These are phyloP conservation scores for Melangyna quadrimaculata DNA, from an alignment of 2,888 invertebrate species.

Conservation along the genomic window DNA sequence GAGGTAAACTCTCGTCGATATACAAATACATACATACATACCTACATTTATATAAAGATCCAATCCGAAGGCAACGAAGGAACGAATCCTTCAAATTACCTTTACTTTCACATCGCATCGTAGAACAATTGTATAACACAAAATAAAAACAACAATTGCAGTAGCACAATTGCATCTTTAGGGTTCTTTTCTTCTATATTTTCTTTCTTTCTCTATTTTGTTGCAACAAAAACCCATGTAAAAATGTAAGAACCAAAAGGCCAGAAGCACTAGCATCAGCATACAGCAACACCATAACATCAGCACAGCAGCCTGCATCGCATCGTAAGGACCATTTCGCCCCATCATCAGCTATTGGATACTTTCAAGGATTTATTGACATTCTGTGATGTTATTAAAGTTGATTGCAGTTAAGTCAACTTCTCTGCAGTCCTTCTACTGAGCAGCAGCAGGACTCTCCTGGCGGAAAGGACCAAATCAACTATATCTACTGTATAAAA, in stretches of 20 bases:
- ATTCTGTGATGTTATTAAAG: conserved; percentile 77
- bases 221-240: conserved; percentile 22
- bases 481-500: conserved; percentile 21
- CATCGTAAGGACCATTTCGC: conserved; percentile 59
- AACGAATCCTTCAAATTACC: conserved; percentile 61
- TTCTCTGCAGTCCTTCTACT: conserved; percentile 68
- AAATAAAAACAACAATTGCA: conserved; percentile 56
- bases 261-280: conserved; percentile 1
- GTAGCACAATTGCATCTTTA: conserved; percentile 51
- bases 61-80: conserved; percentile 11
- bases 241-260: conserved; percentile 6
- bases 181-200: background rate
- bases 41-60: background rate
- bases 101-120: conserved; percentile 45
- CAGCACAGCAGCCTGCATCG: conserved; percentile 28
- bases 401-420: conserved; percentile 71
- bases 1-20: background rate
- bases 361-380: conserved; percentile 78
- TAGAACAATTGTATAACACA: conserved; percentile 35
- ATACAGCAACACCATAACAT: background rate
- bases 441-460: conserved; percentile 46
- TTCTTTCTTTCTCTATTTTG: background rate
- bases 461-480: conserved; percentile 29
- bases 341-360: conserved; percentile 70
- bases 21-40: no score